These are phyloP conservation scores for Leptestheria dahalacensis DNA, from an alignment of 1,140 invertebrate species.

Conservation along the genomic window DNA sequence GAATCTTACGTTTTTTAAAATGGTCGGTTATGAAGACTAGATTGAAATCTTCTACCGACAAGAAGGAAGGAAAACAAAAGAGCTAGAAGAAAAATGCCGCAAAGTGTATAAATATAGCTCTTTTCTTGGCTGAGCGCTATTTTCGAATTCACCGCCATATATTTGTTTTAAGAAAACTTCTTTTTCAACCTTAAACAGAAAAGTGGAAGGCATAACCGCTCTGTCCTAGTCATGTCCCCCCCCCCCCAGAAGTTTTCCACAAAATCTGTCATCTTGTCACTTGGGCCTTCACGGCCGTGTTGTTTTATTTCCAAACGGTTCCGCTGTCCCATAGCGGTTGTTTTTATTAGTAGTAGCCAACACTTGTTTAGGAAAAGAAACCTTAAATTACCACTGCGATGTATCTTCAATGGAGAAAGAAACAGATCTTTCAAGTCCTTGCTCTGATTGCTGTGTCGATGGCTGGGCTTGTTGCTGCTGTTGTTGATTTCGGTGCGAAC, in stretches of 20 bases:
- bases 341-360: too few relatives aligned
- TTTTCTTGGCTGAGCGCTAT: background rate
- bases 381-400: background rate
- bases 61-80: background rate
- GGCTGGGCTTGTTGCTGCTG: background rate
- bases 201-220: too few relatives aligned
- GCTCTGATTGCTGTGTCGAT: too few relatives aligned
- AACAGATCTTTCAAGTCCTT: background rate
- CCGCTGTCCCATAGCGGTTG: background rate
- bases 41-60: background rate
- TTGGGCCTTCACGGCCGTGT: background rate
- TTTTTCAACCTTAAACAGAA: too few relatives aligned
- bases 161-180: background rate
- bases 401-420: background rate
- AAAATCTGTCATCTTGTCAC: background rate
- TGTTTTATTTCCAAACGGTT: background rate
- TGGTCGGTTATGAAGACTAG: background rate
- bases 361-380: background rate
- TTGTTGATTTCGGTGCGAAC: conserved; percentile 2
- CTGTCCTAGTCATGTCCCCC: too few relatives aligned
- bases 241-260: background rate
- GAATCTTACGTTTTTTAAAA: background rate
- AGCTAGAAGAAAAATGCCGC: background rate
- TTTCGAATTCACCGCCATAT: background rate
- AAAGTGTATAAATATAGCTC: background rate